Evolutionary conservation across 2,888 invertebrate species (phyloP), one percentile per base, ranked within the genome.

Genomic region (Boloria selene): DNA sequence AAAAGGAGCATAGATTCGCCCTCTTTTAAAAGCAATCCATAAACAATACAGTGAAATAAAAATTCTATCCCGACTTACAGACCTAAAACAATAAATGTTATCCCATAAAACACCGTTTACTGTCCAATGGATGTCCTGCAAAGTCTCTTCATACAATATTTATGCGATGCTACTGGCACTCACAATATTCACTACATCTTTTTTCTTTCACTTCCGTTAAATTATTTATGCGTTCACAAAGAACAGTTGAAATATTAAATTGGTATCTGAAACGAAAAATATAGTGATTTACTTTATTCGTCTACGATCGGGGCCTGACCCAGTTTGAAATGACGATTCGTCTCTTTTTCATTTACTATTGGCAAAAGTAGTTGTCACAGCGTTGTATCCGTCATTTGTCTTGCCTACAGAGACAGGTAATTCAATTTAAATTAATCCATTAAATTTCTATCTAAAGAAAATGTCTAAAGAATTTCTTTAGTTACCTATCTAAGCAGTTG

Each of bases 91-190:
- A 88, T 89, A 87, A 88, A 88, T 87, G 85, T 79, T 83, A 80
- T 83, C 81, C 84, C 83, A 87, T 89, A 88, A 88, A 88, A 85
- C 83, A 84, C 79, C 84, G 83, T 87, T 90, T 88, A 87, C 86
- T 79, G 85, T 84, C 87, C 86, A 82, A 85, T 85, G 85, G 81
- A 79, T 82, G 85, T 85, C 84, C 78, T 80, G 79, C 77, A 79
- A 79, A 83, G 81, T 80, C 84, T 81, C 81, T 87, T 89, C 88
- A 89, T 89, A 82, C 83, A 89, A 90, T 90, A 90, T 90, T 88
- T 88, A 90, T 88, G 79, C 77, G 78, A 74, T 60, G 51, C 64
- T 65, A 68, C 68, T 65, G 61, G 55, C 51, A 61, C 65, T 70
- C 65, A 67, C 71, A 71, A 68, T 72, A 68, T 70, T 67, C 63